These are phyloP conservation scores for Nomada fabriciana DNA, from an alignment of 2,888 invertebrate species.

Conservation along the genomic window DNA sequence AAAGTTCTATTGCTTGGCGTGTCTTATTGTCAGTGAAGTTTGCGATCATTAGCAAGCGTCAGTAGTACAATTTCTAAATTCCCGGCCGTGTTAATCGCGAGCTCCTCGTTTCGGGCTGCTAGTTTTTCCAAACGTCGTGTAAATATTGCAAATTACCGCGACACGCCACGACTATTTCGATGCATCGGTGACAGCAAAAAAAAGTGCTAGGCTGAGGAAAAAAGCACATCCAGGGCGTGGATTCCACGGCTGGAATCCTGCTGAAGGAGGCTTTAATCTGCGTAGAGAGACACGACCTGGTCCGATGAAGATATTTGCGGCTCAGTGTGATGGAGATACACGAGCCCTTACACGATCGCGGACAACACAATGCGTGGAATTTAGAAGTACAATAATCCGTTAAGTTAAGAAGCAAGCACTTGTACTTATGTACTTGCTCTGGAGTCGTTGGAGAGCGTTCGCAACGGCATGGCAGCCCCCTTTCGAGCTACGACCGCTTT, in stretches of 20 bases:
- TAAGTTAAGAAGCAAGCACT: conserved; percentile 54
- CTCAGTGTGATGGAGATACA: conserved; percentile 6
- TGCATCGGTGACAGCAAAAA: neutral
- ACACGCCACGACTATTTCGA: neutral
- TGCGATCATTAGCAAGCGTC: conserved; percentile 38
- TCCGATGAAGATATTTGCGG: conserved; percentile 63
- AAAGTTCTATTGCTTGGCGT: neutral
- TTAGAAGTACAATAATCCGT: conserved; percentile 59
- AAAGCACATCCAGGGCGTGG: conserved; percentile 6
- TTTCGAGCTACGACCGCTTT: neutral
- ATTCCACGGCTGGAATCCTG: conserved; percentile 47
- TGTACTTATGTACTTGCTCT: conserved; percentile 37
- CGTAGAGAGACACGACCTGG: conserved; percentile 59
- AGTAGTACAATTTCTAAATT: conserved; percentile 13
- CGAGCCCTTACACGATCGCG: conserved; percentile 14
- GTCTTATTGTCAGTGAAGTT: conserved; percentile 6
- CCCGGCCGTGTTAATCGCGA: neutral
- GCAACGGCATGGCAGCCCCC: neutral
- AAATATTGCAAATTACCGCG: conserved; percentile 48
- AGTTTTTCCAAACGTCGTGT: neutral
- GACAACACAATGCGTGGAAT: conserved; percentile 61
- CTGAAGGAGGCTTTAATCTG: conserved; percentile 68
- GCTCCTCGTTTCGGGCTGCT: neutral
- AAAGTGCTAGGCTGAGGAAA: neutral
- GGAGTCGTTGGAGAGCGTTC: neutral